Base-by-base conservation (phyloP, 2,888 invertebrate species). In the Dynastes maya region DNA sequence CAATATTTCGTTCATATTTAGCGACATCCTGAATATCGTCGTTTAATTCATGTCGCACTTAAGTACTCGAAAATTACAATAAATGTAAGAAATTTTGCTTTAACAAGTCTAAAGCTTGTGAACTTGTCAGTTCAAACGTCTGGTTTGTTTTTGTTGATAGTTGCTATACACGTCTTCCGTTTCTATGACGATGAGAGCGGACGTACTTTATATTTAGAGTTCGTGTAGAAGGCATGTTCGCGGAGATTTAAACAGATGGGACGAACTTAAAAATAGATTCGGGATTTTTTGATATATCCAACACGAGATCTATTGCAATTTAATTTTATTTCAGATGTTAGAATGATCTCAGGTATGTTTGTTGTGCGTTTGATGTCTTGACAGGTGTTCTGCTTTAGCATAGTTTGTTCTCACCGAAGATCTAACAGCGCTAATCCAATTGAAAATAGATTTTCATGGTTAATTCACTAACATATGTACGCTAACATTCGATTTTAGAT, bases 1-100 rank as follows among this genome's bases (percentile, higher is more conserved):
- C 79, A 95, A 88, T 78, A 95, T 89, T 83, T 93, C 91, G 61
- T 91, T 90, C 85, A 95, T 91, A 82, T 91, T 90, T 58, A 86
- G 85, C 64, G 76, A 64, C 78, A 78, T 74, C 61, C 61, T 74
- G 61, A 55, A 67, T 68, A 63, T 63, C 29, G 29, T 63, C 0
- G 29, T 64, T 45, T 72, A 63, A 45, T 45, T 45, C 45, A 45
- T 11, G 1, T 45, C 45, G 45, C 2, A 22, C 22, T 22, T 22
- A 40, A 51, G 2, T 11, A 63, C 22, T 32, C 63, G 63, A 8
- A 51, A 49, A 68, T 49, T 22, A 68, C 2, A 37, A 11, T 16
- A 16, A 40, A 37, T 16, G 22, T 71, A n/a, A 32, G 11, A 32
- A 55, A 55, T 71, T 58, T 45, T 27, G 45, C 16, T 37, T 22